Conservation (phyloP, 2,888 invertebrate species). For the Noctua janthina region DNA sequence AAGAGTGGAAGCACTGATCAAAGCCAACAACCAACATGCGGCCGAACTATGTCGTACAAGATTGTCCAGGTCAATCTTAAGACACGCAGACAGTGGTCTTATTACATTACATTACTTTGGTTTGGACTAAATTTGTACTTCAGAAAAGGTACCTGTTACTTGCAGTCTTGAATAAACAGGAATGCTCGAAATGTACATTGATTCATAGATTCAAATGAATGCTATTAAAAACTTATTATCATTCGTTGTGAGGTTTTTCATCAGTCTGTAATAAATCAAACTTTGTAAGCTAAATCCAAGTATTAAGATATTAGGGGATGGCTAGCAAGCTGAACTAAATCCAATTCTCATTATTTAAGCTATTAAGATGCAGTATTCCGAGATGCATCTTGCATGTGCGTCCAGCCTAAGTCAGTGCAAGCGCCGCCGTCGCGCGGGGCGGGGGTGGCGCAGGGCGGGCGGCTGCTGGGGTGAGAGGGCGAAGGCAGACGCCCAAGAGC, state of each 20-base stretch:
- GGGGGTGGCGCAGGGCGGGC: slow-evolving; percentile 35
- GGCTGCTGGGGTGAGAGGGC: slow-evolving; percentile 47
- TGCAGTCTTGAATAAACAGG: neutral
- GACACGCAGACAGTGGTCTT: neutral
- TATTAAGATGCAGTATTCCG: slow-evolving; percentile 11
- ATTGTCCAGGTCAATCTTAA: neutral
- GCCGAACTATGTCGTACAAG: neutral
- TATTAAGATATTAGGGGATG: neutral
- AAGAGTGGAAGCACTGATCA: neutral
- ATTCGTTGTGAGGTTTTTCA: neutral
- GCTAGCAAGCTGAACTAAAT: neutral
- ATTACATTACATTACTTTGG: neutral
- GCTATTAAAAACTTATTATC: neutral
- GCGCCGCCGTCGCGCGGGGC: slow-evolving; percentile 39
- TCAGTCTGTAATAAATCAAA: neutral
- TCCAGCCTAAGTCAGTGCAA: slow-evolving; percentile 66
- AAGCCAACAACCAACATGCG: neutral
- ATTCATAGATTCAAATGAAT: neutral
- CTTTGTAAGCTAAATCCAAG: neutral
- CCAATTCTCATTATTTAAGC: neutral
- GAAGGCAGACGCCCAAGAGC: slow-evolving; percentile 73
- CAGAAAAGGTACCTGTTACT: neutral
- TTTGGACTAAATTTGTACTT: neutral
- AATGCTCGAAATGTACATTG: neutral
- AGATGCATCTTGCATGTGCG: slow-evolving; percentile 65